Evolutionary conservation across 2,888 invertebrate genomes (phyloP), one percentile per base, ranked within the genome.

Genomic region (Torymus aiolomorphi): DNA sequence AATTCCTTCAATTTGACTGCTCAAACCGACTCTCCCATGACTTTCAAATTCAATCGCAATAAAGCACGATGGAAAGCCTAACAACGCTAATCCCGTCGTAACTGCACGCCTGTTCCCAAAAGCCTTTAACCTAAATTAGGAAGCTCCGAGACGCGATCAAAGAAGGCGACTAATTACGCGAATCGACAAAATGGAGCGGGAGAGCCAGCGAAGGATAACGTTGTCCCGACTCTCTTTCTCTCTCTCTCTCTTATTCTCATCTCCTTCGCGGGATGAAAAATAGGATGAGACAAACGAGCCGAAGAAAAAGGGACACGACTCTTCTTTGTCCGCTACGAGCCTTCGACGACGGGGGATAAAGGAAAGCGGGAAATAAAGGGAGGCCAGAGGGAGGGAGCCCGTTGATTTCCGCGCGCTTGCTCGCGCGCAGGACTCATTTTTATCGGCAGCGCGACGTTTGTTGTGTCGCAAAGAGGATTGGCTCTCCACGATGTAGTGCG

Each of bases 381-480:
- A 59, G 56, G 62, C 18, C 16, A 49, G 54, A 18, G 56, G 2
- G 14, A 42, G 16, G 12, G 12, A 56, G 61, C 54, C 63, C 56
- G 54, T 73, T 61, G 31, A 73, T 65, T 73, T 73, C 65, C 56
- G 59, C 52, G 61, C 8, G 59, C 31, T 31, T 5, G 31, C 31
- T 31, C 5, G n/a, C 31, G 31, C 31, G 2, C 31, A 31, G 31
- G 67, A 66, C 52, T 76, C 67, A 76, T 76, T 76, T 76, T 76
- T 76, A 76, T 76, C 67, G 67, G 61, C 67, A 54, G n/a, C 54
- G 2, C 8, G 8, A 49, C 13, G 51, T 67, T 59, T 54, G 16
- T 31, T 59, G 59, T 75, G 59, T 66, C 74, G 65, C 52, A 52
- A 56, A 76, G 70, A 52, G 75, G 74, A 75, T 73, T 56, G 24